Conservation (phyloP, 2,888 invertebrate species). For the Ephialtes manifestator region DNA sequence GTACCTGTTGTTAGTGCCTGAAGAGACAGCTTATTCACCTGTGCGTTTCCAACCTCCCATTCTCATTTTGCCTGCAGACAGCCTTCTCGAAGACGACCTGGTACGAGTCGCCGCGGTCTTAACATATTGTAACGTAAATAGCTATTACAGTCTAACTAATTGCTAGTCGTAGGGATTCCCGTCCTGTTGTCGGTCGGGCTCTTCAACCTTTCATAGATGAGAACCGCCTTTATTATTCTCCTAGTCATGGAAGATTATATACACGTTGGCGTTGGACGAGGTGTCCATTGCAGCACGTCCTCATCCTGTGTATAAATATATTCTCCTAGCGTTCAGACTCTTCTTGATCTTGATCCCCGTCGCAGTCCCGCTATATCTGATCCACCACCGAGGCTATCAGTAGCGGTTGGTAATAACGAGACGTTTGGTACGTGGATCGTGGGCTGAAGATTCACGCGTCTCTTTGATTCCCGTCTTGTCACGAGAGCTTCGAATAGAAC, state of each 20-base stretch:
- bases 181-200: conserved; percentile 64
- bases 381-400: conserved; percentile 18
- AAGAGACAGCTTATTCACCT: conserved; percentile 5
- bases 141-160: conserved; percentile 69
- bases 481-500: conserved; percentile 32
- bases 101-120: conserved; percentile 44
- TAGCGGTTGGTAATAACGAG: conserved; percentile 31
- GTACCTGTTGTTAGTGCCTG: neutral
- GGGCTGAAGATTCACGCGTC: conserved; percentile 27
- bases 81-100: conserved; percentile 25
- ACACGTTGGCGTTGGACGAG: conserved; percentile 13
- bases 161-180: conserved; percentile 69
- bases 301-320: neutral
- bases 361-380: conserved; percentile 22
- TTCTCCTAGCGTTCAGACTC: conserved; percentile 8
- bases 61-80: conserved; percentile 39
- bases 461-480: conserved; percentile 35
- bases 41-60: conserved; percentile 12
- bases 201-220: conserved; percentile 65
- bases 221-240: conserved; percentile 62
- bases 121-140: conserved; percentile 56
- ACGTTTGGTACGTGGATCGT: conserved; percentile 3
- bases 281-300: neutral
- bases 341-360: conserved; percentile 19
- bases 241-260: conserved; percentile 39